Base-by-base conservation (phyloP, 2,888 invertebrate species). In the Chrysodeixis includens region DNA sequence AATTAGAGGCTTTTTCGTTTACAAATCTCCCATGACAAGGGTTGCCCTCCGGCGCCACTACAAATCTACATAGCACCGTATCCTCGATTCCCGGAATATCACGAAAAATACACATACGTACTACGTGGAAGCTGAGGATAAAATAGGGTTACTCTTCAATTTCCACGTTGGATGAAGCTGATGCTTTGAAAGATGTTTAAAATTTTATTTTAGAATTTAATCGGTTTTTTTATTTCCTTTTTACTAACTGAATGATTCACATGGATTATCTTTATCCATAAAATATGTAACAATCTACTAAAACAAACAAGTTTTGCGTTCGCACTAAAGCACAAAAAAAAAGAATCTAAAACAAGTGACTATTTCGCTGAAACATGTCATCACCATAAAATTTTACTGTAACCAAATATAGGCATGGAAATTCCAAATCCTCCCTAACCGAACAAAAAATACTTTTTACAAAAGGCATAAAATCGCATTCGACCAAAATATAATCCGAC, bases 11-110 rank as follows among this genome's bases (percentile, higher is more conserved):
- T 87, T 89, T 90, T 92, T 88, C 89, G 88, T 88, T 89, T 87
- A 89, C 89, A 92, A 91, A 91, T 92, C 91, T 90, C 85, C 84
- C 86, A 85, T 92, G 92, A 93, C 89, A 91, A 90, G 92, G 92
- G 92, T 93, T 87, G 84, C 86, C 86, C 86, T 84, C 83, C 77
- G 82, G 87, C 87, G 83, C 83, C 83, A 84, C 84, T 86, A 81
- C 83, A 83, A 81, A 85, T 85, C 80, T 83, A 82, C 83, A 83
- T 83, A 82, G 79, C 79, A 56, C 51, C 30, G 64, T 64, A 71
- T 46, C 78, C 73, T 76, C 75, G 62, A 82, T 83, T 82, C 82
- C 77, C 76, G 58, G 66, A 65, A 81, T 82, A 75, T 85, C 83
- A 84, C 83, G 82, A 81, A 85, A 85, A 84, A 84, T 81, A 78